phyloP scores from a whole-genome alignment of 2,888 invertebrate species.

The Volucella inflata region DNA sequence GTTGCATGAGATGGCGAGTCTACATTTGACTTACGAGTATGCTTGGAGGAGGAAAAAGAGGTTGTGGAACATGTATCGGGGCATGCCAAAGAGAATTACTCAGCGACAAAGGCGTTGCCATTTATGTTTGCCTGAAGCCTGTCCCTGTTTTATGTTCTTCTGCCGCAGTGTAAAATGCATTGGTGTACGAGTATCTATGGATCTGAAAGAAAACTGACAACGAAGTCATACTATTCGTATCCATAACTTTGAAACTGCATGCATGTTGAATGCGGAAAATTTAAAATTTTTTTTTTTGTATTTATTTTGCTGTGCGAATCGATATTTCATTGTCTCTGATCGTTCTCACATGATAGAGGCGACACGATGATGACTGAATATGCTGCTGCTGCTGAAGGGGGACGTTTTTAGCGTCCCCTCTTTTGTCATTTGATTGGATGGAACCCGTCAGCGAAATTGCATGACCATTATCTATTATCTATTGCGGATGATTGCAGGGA shows the following conservation, averaged over 20 bases:
- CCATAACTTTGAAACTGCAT: not conserved
- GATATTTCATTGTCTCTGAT: conserved; percentile 66
- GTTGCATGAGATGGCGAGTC: conserved; percentile 3
- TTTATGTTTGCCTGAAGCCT: conserved; percentile 8
- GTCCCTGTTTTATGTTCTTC: conserved; percentile 39
- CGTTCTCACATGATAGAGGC: conserved; percentile 52
- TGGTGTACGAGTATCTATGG: conserved; percentile 8
- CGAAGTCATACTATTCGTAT: conserved; percentile 23
- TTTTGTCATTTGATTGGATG: conserved; percentile 59
- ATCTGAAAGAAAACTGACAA: conserved; percentile 27
- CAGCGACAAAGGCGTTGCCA: conserved; percentile 55
- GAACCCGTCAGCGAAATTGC: conserved; percentile 39
- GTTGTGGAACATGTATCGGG: conserved; percentile 52
- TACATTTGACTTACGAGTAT: conserved; percentile 35
- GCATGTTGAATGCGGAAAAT: conserved; percentile 40
- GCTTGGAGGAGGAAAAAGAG: conserved; percentile 14
- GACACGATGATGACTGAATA: conserved; percentile 21
- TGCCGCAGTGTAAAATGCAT: conserved; percentile 32
- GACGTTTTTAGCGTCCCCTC: conserved; percentile 22
- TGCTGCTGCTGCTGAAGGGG: not conserved
- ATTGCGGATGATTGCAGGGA: conserved; percentile 43
- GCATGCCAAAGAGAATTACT: conserved; percentile 47
- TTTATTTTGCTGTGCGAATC: conserved; percentile 56
- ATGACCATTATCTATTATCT: conserved; percentile 55
- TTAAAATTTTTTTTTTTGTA: not conserved